Conservation (phyloP, 2,113 vertebrate species). For the Polypterus bichir region DNA sequence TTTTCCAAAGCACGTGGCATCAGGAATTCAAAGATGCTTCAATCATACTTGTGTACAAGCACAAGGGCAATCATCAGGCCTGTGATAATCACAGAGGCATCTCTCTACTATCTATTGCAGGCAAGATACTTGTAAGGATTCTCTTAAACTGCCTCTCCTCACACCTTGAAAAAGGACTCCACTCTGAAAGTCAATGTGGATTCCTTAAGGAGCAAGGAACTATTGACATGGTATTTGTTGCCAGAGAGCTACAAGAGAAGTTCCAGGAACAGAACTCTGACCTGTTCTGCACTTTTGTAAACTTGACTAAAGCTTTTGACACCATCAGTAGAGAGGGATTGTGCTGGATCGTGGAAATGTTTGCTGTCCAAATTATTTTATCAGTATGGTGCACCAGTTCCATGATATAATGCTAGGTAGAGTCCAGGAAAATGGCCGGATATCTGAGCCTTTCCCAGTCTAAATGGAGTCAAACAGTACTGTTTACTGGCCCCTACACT, state of each 20-base stretch:
- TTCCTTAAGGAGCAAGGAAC: not conserved
- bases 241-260: not conserved
- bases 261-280: not conserved
- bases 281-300: not conserved
- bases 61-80: slow-evolving; percentile 8
- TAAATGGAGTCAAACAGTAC: slow-evolving; percentile 4
- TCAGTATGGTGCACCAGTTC: not conserved
- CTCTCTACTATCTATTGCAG: slow-evolving; percentile 1
- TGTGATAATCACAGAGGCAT: slow-evolving; percentile 7
- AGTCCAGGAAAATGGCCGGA: not conserved
- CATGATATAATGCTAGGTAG: slow-evolving; percentile 9
- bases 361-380: slow-evolving; percentile 2
- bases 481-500: slow-evolving; percentile 5
- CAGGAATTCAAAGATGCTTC: slow-evolving; percentile 1
- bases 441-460: slow-evolving; percentile 3
- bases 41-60: slow-evolving; percentile 12
- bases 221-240: not conserved
- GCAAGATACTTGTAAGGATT: slow-evolving; percentile 7
- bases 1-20: not conserved
- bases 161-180: not conserved
- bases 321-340: slow-evolving; percentile 5
- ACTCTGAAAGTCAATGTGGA: not conserved
- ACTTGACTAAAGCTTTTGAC: slow-evolving; percentile 1
- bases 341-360: slow-evolving; percentile 4
- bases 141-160: not conserved